Evolutionary conservation across 2,113 vertebrate species (phyloP), one percentile per base, ranked within the genome.

Genomic region (Atherinomorus stipes): DNA sequence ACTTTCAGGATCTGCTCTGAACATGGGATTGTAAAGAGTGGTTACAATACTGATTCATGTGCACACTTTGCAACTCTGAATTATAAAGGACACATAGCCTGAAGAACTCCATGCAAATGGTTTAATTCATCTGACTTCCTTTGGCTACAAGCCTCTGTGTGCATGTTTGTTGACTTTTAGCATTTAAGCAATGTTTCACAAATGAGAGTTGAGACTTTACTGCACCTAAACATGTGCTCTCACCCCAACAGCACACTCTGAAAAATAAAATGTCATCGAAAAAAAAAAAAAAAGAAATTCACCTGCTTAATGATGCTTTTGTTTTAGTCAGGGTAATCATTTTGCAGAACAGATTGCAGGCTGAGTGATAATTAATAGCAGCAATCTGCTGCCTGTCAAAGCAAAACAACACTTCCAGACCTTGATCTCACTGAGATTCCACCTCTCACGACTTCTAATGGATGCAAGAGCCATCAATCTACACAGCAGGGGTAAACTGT

Each of bases 261-360:
- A 76, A 54, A 76, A 82, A 64, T 16, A 42, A 2, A 64, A 80
- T 77, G 80, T 77, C 82, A 88, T 88, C 78, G 28, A 31, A 31
- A 31, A 31, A 34, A 34, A 34, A 34, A 34, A 34, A 34, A 34
- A 47, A 19, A 90, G 81, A 84, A 83, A 70, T 67, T 79, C 73
- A 85, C 73, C 85, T 84, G 88, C 78, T 60, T 87, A 85, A 86
- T 81, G 76, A 87, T 18, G 72, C 90, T 85, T 90, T 90, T 90
- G 81, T 91, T 90, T 85, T 53, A 80, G 80, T 86, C 54, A 18
- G 52, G 64, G 76, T 84, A 87, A 91, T 88, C 76, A 71, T 74
- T 81, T 78, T 83, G 70, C 70, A 71, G 79, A 66, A 61, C 76
- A 82, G 77, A 76, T 83, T 86, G 77, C 72, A 50, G 45, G 47